Base-by-base conservation (phyloP, 2,113 vertebrate species). In the Otis tarda region DNA sequence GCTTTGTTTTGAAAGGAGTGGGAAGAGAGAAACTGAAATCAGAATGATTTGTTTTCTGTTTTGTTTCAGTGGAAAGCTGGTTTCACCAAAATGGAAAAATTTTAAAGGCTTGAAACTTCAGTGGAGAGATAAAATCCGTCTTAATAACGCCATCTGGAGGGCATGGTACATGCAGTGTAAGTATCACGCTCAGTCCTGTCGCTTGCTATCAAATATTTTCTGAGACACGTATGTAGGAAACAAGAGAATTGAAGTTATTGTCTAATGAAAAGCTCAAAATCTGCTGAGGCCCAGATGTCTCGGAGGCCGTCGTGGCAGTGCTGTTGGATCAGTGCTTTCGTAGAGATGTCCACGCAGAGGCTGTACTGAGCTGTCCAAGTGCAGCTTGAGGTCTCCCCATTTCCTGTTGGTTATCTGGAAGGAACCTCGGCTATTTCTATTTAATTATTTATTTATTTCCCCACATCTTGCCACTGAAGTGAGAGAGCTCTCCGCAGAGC, bases 101-200 rank as follows among this genome's bases (percentile, higher is more conserved):
- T 99, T 99, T 95, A 99, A 99, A 96, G 99, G 99, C 70, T 97
- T 99, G 76, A 99, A 99, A 92, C 98, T 99, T 74, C 98, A 99
- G 80, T 99, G 99, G 99, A 98, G 99, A 96, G 99, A 99, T 97
- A 99, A 99, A 98, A 99, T 99, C 96, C 99, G 99, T 73, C 99
- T 99, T 92, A 99, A 99, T 97, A 99, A 99, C 31, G 99, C 99
- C 96, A 99, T 99, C 98, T 99, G 99, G 99, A 98, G 99, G 97
- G 99, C 99, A 16, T 99, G 99, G 99, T 99, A 99, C 90, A 99
- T 99, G 97, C 99, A 99, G 87, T 99, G 99, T 99, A 98, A 99
- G 99, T 97, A 50, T 39, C 13, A 2, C 1, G 14, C 41, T 6
- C 0, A 4, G 17, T 35, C 47, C 14, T 6, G 28, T 35, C 3